Conservation (phyloP, 2,888 invertebrate species). For the Platerodrilus igneus region DNA sequence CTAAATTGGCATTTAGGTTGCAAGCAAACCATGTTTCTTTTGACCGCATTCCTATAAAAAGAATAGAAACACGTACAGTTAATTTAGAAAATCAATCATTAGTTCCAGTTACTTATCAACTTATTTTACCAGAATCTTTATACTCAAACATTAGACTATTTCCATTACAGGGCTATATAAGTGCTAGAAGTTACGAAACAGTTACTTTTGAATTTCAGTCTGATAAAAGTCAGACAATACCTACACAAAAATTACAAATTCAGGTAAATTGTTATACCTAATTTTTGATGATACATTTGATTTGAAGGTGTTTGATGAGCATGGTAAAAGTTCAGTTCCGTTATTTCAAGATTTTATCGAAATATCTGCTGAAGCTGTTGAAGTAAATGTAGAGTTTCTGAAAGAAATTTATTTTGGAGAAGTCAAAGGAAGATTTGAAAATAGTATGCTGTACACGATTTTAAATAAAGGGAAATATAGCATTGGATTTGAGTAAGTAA, state of each 20-base stretch:
- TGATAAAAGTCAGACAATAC: slow-evolving; percentile 47
- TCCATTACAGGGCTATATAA: slow-evolving; percentile 47
- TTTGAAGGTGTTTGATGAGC: slow-evolving; percentile 45
- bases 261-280: slow-evolving; percentile 46
- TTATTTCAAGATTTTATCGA: slow-evolving; percentile 23
- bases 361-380: slow-evolving; percentile 57
- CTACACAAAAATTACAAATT: slow-evolving; percentile 45
- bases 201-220: slow-evolving; percentile 53
- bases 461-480: slow-evolving; percentile 57
- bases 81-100: slow-evolving; percentile 56
- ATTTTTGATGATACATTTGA: background rate
- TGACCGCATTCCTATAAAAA: slow-evolving; percentile 53
- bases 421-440: slow-evolving; percentile 54
- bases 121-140: slow-evolving; percentile 47
- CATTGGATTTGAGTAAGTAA: slow-evolving; percentile 44
- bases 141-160: slow-evolving; percentile 48
- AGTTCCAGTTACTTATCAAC: slow-evolving; percentile 54
- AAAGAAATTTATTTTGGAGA: slow-evolving; percentile 52
- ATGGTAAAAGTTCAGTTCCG: slow-evolving; percentile 44
- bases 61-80: slow-evolving; percentile 50
- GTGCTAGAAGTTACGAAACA: slow-evolving; percentile 49
- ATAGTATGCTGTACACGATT: slow-evolving; percentile 49
- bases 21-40: slow-evolving; percentile 48
- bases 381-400: slow-evolving; percentile 52
- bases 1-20: slow-evolving; percentile 50